Evolutionary conservation across 2,888 invertebrate genomes (phyloP).

Genomic region (Yponomeuta sedellus): DNA sequence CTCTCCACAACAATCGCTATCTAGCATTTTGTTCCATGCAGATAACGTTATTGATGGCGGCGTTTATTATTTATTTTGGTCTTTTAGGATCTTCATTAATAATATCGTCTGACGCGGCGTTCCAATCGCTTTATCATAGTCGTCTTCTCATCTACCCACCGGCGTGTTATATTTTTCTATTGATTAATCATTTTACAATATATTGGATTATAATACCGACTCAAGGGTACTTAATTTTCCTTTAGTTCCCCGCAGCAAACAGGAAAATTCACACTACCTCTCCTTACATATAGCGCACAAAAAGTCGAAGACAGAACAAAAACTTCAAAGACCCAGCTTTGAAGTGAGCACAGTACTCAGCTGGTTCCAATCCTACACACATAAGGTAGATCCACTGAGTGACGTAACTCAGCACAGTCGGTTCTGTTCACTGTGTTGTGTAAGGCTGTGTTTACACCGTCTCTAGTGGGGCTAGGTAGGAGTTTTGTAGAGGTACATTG

Average conservation of each 20-base stretch:
- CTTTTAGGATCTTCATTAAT: background rate
- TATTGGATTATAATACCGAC: too few relatives aligned
- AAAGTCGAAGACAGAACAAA: too few relatives aligned
- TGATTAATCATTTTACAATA: too few relatives aligned
- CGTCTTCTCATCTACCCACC: too few relatives aligned
- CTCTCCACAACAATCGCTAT: constrained; percentile 40
- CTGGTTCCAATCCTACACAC: too few relatives aligned
- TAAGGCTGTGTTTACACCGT: background rate
- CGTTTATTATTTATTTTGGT: constrained; percentile 2
- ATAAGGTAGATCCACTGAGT: constrained; percentile 4
- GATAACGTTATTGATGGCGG: background rate
- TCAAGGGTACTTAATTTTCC: too few relatives aligned
- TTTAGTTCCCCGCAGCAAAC: too few relatives aligned
- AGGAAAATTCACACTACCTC: too few relatives aligned
- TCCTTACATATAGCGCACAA: too few relatives aligned
- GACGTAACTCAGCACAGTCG: constrained; percentile 21
- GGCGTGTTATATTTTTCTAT: too few relatives aligned
- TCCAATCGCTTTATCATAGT: background rate
- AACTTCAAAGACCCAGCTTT: too few relatives aligned
- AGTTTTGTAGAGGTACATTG: constrained; percentile 3
- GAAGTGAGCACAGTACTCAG: too few relatives aligned
- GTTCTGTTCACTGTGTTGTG: constrained; percentile 7
- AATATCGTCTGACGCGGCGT: background rate
- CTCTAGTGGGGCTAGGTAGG: constrained; percentile 7
- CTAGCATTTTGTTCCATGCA: constrained; percentile 1